Evolutionary conservation across 2,797 vertebrate species (phyloP).

Genomic region (Enoplosus armatus): DNA sequence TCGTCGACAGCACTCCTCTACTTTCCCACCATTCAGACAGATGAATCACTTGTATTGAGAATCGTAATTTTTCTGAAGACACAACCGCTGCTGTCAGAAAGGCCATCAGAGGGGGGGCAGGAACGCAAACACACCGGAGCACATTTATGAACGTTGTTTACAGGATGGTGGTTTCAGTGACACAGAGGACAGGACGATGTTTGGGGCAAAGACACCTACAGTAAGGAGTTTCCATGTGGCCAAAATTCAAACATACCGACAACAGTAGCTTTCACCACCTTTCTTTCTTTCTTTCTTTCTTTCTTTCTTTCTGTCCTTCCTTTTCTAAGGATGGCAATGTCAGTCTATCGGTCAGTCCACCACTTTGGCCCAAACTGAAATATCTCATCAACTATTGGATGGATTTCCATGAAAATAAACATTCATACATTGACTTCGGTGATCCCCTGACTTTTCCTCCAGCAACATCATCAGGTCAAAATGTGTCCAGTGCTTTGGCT

Average conservation of each 20-base stretch:
- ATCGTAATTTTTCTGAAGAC: background rate
- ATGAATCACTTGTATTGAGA: constrained; percentile 28
- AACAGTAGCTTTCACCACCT: background rate
- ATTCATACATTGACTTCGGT: background rate
- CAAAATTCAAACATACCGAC: background rate
- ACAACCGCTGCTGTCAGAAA: background rate
- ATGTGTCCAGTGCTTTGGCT: too few species aligned
- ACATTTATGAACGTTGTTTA: constrained; percentile 8
- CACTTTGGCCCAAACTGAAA: background rate
- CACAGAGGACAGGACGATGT: background rate
- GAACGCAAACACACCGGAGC: constrained; percentile 27
- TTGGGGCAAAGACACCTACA: background rate
- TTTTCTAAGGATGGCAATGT: too few species aligned
- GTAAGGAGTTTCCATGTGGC: background rate
- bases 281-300: background rate
- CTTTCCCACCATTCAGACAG: constrained; percentile 26
- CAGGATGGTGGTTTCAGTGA: background rate
- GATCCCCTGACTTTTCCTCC: background rate
- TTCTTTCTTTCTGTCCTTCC: background rate
- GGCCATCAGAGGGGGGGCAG: background rate
- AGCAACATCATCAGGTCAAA: background rate
- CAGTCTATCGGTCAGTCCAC: too few species aligned
- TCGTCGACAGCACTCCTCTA: constrained; percentile 3
- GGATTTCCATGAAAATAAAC: background rate
- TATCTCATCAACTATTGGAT: background rate